Evolutionary conservation across 2,113 vertebrate genomes (phyloP), one percentile per base, ranked within the genome.

Genomic region (Syngnathoides biaculeatus): DNA sequence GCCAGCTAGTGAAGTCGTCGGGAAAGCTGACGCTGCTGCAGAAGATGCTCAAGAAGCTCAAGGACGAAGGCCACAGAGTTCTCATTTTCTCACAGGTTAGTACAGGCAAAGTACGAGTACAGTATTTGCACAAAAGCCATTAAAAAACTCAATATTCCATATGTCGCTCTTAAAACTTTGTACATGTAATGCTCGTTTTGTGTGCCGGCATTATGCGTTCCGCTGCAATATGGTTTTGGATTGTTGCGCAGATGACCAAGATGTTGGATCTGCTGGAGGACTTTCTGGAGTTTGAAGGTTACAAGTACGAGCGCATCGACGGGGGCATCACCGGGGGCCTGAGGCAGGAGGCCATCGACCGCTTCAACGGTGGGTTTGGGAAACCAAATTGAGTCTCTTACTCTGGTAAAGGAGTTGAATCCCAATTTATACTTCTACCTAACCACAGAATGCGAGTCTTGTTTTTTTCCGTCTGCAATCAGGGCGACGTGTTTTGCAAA

Each of bases 201-300:
- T 35, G 6, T 35, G 30, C 30, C 30, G n/a, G n/a, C n/a, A n/a
- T n/a, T n/a, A 19, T 47, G 17, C 19, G 1, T 42, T 42, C 40
- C 40, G 3, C 40, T 42, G 8, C 35, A 42, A 42, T 1, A 53
- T 59, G 1, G 8, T 24, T 61, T 20, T 19, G 19, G 39, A 26
- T 20, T 30, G 52, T 0, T 0, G 30, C 40, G 71, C 79, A 96
- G 97, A 99, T 99, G 97, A 99, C 97, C 0, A 99, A 99, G 92
- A 99, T 99, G 97, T 80, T 99, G 90, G 97, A 99, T 85, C 88
- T 99, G 68, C 89, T 99, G 71, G 96, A 99, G 86, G 97, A 99
- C 71, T 99, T 99, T 78, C 84, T 99, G 79, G 97, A 98, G 80
- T 95, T 94, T 0, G 97, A 99, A 78, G 96, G 96, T 59, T 99